Base-by-base conservation (phyloP, 1,140 invertebrate genomes). In the Drosophila setifemur region DNA sequence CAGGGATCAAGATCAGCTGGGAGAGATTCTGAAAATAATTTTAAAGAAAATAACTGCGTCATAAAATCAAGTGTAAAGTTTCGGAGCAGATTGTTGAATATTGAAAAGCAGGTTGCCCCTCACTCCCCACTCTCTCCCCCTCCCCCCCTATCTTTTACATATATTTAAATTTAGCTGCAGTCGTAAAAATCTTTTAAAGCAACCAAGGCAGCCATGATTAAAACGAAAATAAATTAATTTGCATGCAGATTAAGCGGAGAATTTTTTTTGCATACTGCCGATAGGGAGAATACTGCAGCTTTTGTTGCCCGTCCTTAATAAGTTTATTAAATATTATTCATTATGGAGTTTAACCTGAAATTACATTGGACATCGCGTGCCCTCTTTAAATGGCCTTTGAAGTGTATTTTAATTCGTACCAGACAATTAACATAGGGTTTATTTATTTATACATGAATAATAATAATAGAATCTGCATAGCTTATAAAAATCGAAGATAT, bases 281-380 rank as follows among this genome's bases (percentile, higher is more conserved):
- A 55, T 58, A 40, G 25, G 19, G n/a, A 9, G 18, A 23, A 21
- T 9, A 6, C 9, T 33, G 29, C 29, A 7, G 49, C 48, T 29
- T 11, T 2, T 47, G 44, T 11, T 19, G 16, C 25, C 16, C 8
- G 12, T 6, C 26, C 12, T 11, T 19, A 61, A 61, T 64, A 64
- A 39, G 31, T 48, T 21, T 31, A 31, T 66, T 64, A 26, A 28
- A 26, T 64, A 66, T 64, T 25, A 64, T 66, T 66, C 64, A 49
- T 66, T 66, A 66, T 66, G 64, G 58, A 64, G 64, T 66, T 64
- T 40, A 66, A 64, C 42, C 61, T 39, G 58, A 43, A 64, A 64
- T 63, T 64, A 63, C 60, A 25, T 37, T 29, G 19, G 29, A 8
- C 33, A 2, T 43, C 31, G 33, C 21, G 2, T 14, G 2, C 0